phyloP scores from a whole-genome alignment of 2,888 invertebrate genomes.

The Ethmia dodecea region DNA sequence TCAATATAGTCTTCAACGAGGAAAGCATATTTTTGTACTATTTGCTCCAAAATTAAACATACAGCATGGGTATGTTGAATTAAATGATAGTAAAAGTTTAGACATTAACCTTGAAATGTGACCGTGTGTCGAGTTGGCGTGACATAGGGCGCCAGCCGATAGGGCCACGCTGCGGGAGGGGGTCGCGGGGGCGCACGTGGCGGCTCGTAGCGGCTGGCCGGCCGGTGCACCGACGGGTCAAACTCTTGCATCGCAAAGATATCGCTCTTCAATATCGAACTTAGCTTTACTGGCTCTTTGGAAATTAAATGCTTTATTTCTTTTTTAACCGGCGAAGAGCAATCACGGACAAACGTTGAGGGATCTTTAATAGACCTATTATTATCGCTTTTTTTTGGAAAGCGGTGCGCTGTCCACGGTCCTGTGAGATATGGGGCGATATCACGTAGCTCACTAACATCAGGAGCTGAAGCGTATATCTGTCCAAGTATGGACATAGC shows the following conservation, averaged over 20 bases:
- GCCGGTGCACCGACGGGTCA: conserved; percentile 86
- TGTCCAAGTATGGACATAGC: conserved; percentile 84
- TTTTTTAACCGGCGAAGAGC: conserved; percentile 56
- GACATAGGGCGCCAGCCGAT: conserved; percentile 61
- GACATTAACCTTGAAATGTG: conserved; percentile 84
- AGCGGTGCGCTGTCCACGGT: conserved; percentile 88
- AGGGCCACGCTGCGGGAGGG: conserved; percentile 62
- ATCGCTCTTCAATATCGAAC: conserved; percentile 66
- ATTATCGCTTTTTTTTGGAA: conserved; percentile 83
- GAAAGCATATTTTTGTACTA: conserved; percentile 31
- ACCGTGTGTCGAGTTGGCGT: conserved; percentile 82
- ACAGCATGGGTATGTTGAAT: conserved; percentile 23
- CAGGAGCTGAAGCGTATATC: conserved; percentile 89
- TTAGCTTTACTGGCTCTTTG: conserved; percentile 63
- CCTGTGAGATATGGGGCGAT: conserved; percentile 88
- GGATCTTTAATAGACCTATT: conserved; percentile 78
- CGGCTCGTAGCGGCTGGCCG: conserved; percentile 87
- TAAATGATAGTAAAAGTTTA: conserved; percentile 24
- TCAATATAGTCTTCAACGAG: conserved; percentile 47
- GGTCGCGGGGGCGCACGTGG: conserved; percentile 76
- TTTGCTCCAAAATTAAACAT: conserved; percentile 65
- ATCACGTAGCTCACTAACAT: conserved; percentile 85
- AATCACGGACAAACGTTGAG: conserved; percentile 38
- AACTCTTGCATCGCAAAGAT: conserved; percentile 82
- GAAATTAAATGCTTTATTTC: conserved; percentile 52